Evolutionary conservation across 2,888 invertebrate genomes (phyloP).

Genomic region (Monoplex corrugatus): DNA sequence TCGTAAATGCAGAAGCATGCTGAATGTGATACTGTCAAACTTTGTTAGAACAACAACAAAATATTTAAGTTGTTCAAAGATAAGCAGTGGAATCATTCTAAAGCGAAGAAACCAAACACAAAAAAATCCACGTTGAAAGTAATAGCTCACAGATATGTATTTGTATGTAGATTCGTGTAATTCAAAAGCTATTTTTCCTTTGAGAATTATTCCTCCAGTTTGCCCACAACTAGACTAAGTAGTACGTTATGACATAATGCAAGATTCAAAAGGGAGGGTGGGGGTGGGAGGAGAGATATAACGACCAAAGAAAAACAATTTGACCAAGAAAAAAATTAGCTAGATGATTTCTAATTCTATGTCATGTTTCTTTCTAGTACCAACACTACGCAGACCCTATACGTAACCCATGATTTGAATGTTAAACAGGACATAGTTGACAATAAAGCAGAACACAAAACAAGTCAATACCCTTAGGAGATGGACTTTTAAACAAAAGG

Average conservation of each 20-base stretch:
- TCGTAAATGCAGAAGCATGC: constrained; percentile 50
- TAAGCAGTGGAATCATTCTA: constrained; percentile 2
- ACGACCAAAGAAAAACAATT: neutral
- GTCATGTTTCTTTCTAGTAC: neutral
- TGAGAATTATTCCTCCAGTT: too few species aligned
- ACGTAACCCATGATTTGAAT: neutral
- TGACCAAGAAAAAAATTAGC: neutral
- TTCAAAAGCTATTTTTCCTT: constrained; percentile 14
- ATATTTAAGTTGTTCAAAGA: constrained; percentile 17
- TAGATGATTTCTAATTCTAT: too few species aligned
- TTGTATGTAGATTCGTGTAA: neutral
- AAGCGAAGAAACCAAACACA: constrained; percentile 19
- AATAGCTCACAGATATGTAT: neutral
- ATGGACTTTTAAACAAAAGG: too few species aligned
- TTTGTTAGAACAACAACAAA: constrained; percentile 46
- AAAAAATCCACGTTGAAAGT: neutral
- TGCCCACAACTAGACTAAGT: too few species aligned
- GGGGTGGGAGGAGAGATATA: too few species aligned
- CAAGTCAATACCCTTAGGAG: neutral
- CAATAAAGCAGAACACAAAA: too few species aligned
- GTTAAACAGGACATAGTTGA: neutral
- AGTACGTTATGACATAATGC: too few species aligned
- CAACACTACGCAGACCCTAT: neutral
- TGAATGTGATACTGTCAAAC: constrained; percentile 56
- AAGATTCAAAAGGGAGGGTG: neutral